Percentiles rank a stretch among this genome's conserved stretches.
Evolutionary conservation across 2,797 vertebrate genomes (phyloP).

Genomic region (Antrozous pallidus): DNA sequence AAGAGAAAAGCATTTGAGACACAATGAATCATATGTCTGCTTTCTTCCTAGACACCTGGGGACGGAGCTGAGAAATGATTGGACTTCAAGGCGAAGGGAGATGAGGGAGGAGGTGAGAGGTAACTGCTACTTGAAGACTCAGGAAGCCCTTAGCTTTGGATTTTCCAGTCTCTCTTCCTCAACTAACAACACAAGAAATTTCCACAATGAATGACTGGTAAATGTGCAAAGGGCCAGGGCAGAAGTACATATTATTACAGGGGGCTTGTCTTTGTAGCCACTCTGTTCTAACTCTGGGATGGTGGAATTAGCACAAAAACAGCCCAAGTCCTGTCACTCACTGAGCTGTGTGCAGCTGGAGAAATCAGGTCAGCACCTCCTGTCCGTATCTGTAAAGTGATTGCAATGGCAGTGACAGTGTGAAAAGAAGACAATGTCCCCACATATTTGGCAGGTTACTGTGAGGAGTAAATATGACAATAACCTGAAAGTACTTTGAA

Average conservation of each 20-base stretch:
- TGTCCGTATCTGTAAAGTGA: not conserved
- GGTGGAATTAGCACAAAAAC: not conserved
- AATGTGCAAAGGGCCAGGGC: not conserved
- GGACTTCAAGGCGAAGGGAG: not conserved
- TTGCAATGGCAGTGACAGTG: not conserved
- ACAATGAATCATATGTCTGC: not conserved
- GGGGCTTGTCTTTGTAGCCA: not conserved
- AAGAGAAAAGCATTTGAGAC: not conserved
- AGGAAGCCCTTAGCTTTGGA: not conserved
- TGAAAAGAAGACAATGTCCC: not conserved
- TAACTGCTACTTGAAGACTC: not conserved
- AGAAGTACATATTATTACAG: not conserved
- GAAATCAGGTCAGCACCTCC: not conserved
- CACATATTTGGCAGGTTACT: not conserved
- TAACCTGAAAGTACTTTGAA: not conserved
- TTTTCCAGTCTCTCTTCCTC: not conserved
- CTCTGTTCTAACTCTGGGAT: not conserved
- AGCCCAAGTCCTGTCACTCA: not conserved
- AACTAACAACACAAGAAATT: not conserved
- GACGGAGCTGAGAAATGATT: not conserved
- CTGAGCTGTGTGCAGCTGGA: not conserved
- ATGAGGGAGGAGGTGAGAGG: not conserved
- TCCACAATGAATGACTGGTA: not conserved
- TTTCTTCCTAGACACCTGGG: not conserved
- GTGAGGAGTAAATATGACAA: not conserved